Evolutionary conservation across 2,113 vertebrate genomes (phyloP), one percentile per base, ranked within the genome.

Genomic region (Macrotus californicus): DNA sequence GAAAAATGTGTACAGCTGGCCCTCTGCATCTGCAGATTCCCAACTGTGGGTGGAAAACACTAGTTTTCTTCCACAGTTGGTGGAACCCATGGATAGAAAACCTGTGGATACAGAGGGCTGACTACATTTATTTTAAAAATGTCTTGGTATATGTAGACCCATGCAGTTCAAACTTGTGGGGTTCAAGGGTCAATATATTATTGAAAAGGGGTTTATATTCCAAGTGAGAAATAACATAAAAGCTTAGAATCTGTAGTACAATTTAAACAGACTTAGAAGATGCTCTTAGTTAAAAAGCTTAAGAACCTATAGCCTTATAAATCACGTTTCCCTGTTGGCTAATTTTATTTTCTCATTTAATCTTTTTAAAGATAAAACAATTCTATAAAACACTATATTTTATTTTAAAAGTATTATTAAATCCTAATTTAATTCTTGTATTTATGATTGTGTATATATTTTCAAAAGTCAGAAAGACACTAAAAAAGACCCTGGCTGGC

Each of bases 341-440:
- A 89, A 46, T 73, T 86, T 64, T 84, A 56, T 76, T 79, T 66
- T 89, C n/a, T 64, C 7, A 22, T 70, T 70, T 79, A 54, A 89
- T 54, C 31, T 79, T 4, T 72, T 85, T 70, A 48, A n/a, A 64
- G 9, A 24, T 21, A 89, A 79, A 72, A 12, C 1, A 79, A 15
- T 77, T 79, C 54, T 89, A 6, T 89, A 43, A 93, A 77, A 70
- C 29, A 70, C 15, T 36, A 5, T 61, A 75, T 54, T 87, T 67
- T 31, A 54, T 95, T 93, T 93, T 79, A 34, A 84, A 93, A 52
- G 26, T 61, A 83, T 70, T 59, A 77, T 76, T 87, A 70, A 70
- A 22, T 87, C 16, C 21, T 69, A 85, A 79, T 54, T 9, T 81
- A 59, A 59, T 69, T 22, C n/a, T 43, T 59, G 1, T 90, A 56